These are phyloP conservation scores for Crocallis elinguaria DNA, from an alignment of 2,888 invertebrate genomes.

Conservation along the genomic window DNA sequence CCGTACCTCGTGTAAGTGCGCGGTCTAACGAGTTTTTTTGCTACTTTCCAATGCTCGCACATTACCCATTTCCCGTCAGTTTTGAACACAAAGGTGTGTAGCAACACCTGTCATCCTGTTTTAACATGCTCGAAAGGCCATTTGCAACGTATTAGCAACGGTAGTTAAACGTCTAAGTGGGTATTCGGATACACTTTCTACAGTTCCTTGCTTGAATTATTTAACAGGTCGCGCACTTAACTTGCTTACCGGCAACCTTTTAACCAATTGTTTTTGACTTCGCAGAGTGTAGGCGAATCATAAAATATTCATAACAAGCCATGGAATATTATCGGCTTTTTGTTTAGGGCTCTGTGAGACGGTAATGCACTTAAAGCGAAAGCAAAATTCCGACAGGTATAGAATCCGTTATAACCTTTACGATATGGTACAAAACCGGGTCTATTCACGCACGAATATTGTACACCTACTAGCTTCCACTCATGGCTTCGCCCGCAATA, in stretches of 20 bases:
- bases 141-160: slow-evolving; percentile 35
- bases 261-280: slow-evolving; percentile 29
- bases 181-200: slow-evolving; percentile 15
- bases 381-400: not conserved
- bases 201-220: slow-evolving; percentile 13
- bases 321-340: slow-evolving; percentile 17
- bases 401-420: not conserved
- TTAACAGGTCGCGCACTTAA: slow-evolving; percentile 6
- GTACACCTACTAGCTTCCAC: no score
- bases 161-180: slow-evolving; percentile 23
- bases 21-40: slow-evolving; percentile 27
- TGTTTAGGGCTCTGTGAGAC: slow-evolving; percentile 1
- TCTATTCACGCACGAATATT: no score
- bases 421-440: no score
- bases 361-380: slow-evolving; percentile 11
- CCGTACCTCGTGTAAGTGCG: slow-evolving; percentile 1
- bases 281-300: slow-evolving; percentile 25
- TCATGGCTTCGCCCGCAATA: no score
- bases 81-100: slow-evolving; percentile 46
- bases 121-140: slow-evolving; percentile 34
- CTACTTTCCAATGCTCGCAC: slow-evolving; percentile 24
- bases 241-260: slow-evolving; percentile 11
- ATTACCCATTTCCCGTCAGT: slow-evolving; percentile 29
- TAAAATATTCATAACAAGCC: slow-evolving; percentile 34
- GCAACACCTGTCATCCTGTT: slow-evolving; percentile 53